A percentile compares a stretch with the other conserved stretches of the same genome.
Evolutionary conservation across 37 sponge, comb jelly and placozoan species (phyloP).

Genomic region (Diacarnus erythraeanus): DNA sequence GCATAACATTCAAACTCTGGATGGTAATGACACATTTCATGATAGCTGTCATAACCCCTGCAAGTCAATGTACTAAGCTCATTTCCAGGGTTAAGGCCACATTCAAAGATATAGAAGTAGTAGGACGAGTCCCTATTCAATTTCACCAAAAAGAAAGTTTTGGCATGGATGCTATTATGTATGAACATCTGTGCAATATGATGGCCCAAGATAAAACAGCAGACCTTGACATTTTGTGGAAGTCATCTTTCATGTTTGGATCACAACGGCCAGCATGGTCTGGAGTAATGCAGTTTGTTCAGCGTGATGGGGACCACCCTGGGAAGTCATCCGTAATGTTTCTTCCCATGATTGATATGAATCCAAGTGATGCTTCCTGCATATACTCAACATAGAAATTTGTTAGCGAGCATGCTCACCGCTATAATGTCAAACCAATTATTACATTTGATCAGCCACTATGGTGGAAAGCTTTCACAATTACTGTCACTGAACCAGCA

Average conservation of each 20-base stretch:
- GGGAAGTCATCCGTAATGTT: constrained; percentile 42
- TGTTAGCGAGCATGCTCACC: constrained; percentile 32
- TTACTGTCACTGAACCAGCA: too few species aligned
- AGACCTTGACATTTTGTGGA: too few species aligned
- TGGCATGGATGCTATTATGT: not conserved
- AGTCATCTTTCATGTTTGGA: too few species aligned
- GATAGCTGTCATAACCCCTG: too few species aligned
- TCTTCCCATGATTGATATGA: too few species aligned
- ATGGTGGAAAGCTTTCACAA: constrained; percentile 46
- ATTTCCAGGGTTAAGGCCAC: not conserved
- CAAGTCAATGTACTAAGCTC: too few species aligned
- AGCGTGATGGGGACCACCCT: too few species aligned
- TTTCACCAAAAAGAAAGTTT: not conserved
- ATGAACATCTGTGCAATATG: not conserved
- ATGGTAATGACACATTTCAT: not conserved
- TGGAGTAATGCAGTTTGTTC: too few species aligned
- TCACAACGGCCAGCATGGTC: too few species aligned
- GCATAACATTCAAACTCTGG: not conserved
- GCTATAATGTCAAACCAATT: constrained; percentile 24
- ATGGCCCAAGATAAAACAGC: constrained; percentile 25
- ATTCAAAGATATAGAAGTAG: not conserved
- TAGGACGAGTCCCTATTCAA: not conserved
- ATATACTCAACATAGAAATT: constrained; percentile 27
- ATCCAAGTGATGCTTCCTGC: constrained; percentile 32
- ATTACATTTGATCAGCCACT: too few species aligned